Conservation (phyloP, 92 coral and sea anemone species). For the Ricordea florida region DNA sequence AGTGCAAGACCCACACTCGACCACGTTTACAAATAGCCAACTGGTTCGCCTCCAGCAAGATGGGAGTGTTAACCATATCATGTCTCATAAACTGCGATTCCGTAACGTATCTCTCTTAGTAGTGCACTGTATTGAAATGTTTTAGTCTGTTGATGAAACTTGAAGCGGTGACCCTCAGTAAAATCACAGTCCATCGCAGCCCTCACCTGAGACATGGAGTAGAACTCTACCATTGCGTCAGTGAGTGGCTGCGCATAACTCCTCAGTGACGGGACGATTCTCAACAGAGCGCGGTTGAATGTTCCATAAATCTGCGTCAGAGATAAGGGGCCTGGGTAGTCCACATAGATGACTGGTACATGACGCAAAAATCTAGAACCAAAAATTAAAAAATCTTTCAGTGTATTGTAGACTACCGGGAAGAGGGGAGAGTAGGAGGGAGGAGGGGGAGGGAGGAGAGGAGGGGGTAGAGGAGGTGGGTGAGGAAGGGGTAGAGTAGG, state of each 20-base stretch:
- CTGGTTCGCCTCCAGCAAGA: no score
- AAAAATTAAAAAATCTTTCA: background rate
- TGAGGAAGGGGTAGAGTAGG: background rate
- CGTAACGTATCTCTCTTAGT: no score
- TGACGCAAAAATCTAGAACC: conserved; percentile 88
- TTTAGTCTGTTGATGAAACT: no score
- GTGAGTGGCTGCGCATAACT: conserved; percentile 95
- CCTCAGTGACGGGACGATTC: conserved; percentile 93
- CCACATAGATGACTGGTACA: conserved; percentile 95
- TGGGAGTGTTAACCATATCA: no score
- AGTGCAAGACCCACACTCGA: no score
- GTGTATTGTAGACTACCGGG: background rate
- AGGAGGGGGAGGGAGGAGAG: background rate
- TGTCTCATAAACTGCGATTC: no score
- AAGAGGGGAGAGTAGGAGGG: background rate
- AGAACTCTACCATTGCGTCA: conserved; percentile 99
- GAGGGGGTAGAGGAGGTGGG: background rate
- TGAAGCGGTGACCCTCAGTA: no score
- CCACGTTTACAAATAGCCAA: no score
- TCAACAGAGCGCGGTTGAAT: conserved; percentile 97
- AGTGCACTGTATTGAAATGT: no score
- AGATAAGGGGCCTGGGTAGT: conserved; percentile 96
- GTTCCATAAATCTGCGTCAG: conserved; percentile 98
- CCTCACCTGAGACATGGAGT: conserved; percentile 93
- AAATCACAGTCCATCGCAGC: background rate